Conservation (phyloP, 2,888 invertebrate genomes). For the Himalopsyche kuldschensis region DNA sequence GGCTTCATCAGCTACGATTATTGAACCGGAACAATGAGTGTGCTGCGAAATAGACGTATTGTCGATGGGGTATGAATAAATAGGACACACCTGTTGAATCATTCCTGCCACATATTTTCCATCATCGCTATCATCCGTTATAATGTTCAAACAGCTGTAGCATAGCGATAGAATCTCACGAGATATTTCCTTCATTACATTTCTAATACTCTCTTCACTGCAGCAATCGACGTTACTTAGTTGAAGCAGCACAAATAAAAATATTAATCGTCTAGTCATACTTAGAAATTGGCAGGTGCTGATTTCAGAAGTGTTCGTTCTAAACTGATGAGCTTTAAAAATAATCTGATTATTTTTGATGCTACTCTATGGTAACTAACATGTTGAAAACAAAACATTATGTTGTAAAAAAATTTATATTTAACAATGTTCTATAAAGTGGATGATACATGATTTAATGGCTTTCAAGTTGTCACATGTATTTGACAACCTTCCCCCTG, state of each 20-base stretch:
- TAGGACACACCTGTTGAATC: constrained; percentile 13
- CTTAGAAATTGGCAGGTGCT: not conserved
- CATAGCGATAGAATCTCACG: not conserved
- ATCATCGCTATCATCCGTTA: not conserved
- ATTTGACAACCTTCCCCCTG: too few species aligned
- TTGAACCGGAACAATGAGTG: not conserved
- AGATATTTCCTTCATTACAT: not conserved
- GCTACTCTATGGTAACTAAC: too few species aligned
- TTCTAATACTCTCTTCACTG: not conserved
- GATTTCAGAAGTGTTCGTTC: too few species aligned
- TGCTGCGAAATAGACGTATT: not conserved
- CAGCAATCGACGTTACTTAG: not conserved
- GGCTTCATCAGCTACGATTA: not conserved
- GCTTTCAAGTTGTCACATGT: too few species aligned
- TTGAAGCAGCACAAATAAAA: not conserved
- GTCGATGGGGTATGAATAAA: constrained; percentile 1
- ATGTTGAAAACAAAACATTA: too few species aligned
- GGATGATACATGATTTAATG: too few species aligned
- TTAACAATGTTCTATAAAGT: too few species aligned
- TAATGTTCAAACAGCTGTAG: not conserved
- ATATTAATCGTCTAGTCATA: not conserved
- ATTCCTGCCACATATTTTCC: not conserved
- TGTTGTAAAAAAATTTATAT: too few species aligned
- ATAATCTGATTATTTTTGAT: too few species aligned
- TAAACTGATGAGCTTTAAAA: too few species aligned